phyloP scores from a whole-genome alignment of 2,113 vertebrate genomes.

The Ranitomeya imitator region DNA sequence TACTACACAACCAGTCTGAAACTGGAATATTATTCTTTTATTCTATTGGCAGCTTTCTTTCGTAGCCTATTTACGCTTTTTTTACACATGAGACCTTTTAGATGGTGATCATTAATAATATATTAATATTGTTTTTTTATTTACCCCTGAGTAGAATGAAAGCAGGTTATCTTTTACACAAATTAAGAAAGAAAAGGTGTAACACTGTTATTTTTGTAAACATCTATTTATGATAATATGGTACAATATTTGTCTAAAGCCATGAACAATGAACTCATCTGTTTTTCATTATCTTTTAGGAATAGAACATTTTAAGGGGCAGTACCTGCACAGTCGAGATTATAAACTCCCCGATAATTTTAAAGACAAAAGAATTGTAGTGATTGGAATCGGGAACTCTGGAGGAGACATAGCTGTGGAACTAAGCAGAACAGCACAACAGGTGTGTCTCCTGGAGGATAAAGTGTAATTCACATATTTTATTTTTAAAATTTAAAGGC shows the following conservation, averaged over 20 bases:
- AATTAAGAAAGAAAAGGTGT: no score
- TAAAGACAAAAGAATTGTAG: slow-evolving; percentile 79
- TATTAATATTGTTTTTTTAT: no score
- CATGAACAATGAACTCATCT: background rate
- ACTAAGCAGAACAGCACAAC: slow-evolving; percentile 75
- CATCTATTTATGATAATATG: background rate
- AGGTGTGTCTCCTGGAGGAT: slow-evolving; percentile 58
- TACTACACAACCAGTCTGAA: no score
- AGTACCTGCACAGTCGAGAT: slow-evolving; percentile 78
- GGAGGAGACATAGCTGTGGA: slow-evolving; percentile 85
- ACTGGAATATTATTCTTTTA: no score
- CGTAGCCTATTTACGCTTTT: no score
- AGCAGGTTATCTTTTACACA: no score
- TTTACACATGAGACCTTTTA: no score
- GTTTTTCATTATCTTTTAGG: slow-evolving; percentile 65
- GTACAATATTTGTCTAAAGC: background rate
- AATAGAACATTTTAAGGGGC: slow-evolving; percentile 76
- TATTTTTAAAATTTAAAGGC: background rate
- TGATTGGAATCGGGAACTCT: slow-evolving; percentile 84
- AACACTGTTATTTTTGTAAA: background rate
- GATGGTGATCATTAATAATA: no score
- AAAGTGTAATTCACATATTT: background rate
- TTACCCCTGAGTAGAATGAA: no score
- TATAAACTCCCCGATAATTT: slow-evolving; percentile 77
- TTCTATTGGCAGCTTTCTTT: no score